Base-by-base conservation (phyloP, 2,797 vertebrate species). In the Sebastes vulpes region DNA sequence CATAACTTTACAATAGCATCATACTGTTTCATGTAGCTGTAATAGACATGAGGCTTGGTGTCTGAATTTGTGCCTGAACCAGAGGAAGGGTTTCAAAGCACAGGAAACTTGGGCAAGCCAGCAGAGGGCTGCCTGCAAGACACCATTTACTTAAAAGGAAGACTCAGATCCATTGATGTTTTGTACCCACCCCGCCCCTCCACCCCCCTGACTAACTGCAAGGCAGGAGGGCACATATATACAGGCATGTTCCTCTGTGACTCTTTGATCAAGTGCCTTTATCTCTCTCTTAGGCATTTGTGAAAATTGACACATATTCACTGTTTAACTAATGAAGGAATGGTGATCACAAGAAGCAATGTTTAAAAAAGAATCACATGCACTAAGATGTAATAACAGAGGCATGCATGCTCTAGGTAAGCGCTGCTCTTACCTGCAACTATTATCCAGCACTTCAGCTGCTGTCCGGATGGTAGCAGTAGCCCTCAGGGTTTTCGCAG, bases 401-500 rank as follows among this genome's bases (percentile, higher is more conserved):
- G 10, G 1, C 69, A 59, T 21, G 32, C 65, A 18, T 42, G 67
- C 35, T 60, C 12, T 5, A 54, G 35, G 29, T 68, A 58, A 20
- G 68, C 5, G 46, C 72, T 58, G 69, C 35, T 74, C 97, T 95
- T 95, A 99, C 98, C 98, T 98, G 97, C 97, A 98, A 4, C 96
- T 97, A 3, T 95, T 98, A 84, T 98, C 98, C 0, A 97, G 83
- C 1, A 95, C 93, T 69, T 99, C 98, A 2, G 96, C 94, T 9
- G 97, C 95, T 82, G 97, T 95, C 90, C 97, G 94, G 11, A 94
- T 85, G 80, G 92, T 94, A 0, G 97, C 96, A 3, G 97, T 97
- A 61, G 97, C 97, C 95, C 97, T 96, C 88, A 98, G 86, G 0
- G 95, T 95, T 92, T 97, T 98, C 26, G 97, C 96, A 79, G 97